Evolutionary conservation across 2,113 vertebrate genomes (phyloP).

Genomic region (Salvelinus fontinalis): DNA sequence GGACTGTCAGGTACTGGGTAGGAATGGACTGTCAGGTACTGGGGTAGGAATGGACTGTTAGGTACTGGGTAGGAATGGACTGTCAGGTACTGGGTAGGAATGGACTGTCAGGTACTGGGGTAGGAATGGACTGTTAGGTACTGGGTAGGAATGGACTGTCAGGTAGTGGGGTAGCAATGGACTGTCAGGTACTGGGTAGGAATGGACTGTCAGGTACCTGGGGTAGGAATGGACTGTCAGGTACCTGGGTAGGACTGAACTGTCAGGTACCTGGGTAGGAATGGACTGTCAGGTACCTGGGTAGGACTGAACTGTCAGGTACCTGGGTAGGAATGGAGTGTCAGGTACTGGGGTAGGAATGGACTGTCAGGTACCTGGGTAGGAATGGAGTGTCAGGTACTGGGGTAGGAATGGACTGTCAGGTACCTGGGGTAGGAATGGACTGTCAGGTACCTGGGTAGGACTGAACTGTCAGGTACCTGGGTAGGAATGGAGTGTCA

Average conservation of each 20-base stretch:
- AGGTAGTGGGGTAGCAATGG: conserved; percentile 4
- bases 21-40: too few species aligned
- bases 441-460: conserved; percentile 24
- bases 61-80: conserved; percentile 27
- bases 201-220: conserved; percentile 35
- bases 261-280: too few species aligned
- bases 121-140: conserved; percentile 24
- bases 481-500: background rate
- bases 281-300: too few species aligned
- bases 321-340: too few species aligned
- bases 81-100: too few species aligned
- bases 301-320: too few species aligned
- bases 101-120: conserved; percentile 30
- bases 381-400: background rate
- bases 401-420: background rate
- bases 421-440: conserved; percentile 1
- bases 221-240: conserved; percentile 25
- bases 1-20: background rate
- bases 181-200: conserved; percentile 11
- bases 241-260: conserved; percentile 1
- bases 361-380: background rate
- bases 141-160: background rate
- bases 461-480: conserved; percentile 34
- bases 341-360: too few species aligned
- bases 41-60: too few species aligned